These are phyloP conservation scores for Plagiodera versicolora DNA, from an alignment of 2,888 invertebrate species.

Conservation along the genomic window DNA sequence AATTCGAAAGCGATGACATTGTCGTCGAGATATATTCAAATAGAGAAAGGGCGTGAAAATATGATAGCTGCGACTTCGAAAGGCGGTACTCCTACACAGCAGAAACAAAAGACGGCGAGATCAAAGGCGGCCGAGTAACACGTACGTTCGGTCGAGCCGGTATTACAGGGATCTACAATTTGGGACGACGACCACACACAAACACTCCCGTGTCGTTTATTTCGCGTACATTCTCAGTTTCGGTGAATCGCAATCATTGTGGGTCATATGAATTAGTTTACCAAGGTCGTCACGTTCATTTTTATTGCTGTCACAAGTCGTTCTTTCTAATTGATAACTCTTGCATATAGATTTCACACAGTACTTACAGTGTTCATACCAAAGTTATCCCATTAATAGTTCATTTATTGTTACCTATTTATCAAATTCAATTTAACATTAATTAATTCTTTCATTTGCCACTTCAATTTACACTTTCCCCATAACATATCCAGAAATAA, in stretches of 20 bases:
- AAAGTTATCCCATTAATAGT: no score
- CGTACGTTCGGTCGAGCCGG: slow-evolving; percentile 23
- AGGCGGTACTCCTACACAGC: slow-evolving; percentile 32
- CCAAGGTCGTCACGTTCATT: no score
- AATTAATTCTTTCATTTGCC: no score
- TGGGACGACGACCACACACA: slow-evolving; percentile 27
- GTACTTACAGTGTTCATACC: no score
- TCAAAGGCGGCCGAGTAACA: slow-evolving; percentile 27
- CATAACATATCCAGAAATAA: no score
- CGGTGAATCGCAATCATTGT: background rate
- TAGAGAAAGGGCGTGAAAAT: slow-evolving; percentile 31
- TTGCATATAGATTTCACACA: no score
- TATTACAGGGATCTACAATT: slow-evolving; percentile 28
- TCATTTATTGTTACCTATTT: no score
- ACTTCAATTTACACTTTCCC: no score
- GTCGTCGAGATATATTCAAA: slow-evolving; percentile 38
- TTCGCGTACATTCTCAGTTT: slow-evolving; percentile 10
- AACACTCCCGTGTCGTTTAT: background rate
- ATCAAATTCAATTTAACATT: no score
- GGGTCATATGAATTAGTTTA: no score
- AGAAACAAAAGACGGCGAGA: slow-evolving; percentile 21
- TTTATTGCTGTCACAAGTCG: no score
- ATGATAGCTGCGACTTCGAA: slow-evolving; percentile 25
- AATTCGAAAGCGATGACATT: slow-evolving; percentile 26
- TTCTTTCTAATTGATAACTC: no score